Percentiles rank a stretch among this genome's conserved stretches.
Evolutionary conservation across 2,113 vertebrate species (phyloP).

Genomic region (Gavia stellata): DNA sequence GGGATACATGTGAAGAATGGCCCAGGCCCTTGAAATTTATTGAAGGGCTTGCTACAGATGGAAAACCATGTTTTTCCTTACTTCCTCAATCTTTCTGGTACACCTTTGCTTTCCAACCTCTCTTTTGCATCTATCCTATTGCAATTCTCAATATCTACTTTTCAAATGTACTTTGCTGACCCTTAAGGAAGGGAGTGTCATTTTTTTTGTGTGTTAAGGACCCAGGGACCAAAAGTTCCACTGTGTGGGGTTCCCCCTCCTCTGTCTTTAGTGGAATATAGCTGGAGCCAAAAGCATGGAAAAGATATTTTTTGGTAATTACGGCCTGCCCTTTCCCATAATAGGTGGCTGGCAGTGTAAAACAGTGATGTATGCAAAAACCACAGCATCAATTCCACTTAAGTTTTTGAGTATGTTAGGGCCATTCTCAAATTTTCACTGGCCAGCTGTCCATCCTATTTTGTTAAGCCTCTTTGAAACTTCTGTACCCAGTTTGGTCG

Average conservation of each 20-base stretch:
- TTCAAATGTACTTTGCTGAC: neutral
- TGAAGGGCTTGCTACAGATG: neutral
- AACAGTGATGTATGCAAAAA: neutral
- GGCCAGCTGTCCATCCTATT: neutral
- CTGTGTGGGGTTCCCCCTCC: rapidly evolving
- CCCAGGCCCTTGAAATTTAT: neutral
- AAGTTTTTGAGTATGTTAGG: neutral
- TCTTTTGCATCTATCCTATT: neutral
- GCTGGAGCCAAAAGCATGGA: neutral
- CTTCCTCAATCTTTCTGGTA: neutral
- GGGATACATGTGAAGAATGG: neutral
- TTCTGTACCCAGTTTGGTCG: neutral
- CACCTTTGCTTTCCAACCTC: neutral
- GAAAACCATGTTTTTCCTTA: neutral
- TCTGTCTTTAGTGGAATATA: neutral
- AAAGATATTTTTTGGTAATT: neutral
- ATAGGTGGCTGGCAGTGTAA: neutral
- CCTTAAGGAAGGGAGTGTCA: neutral
- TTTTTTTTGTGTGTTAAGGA: neutral
- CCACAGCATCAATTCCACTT: neutral
- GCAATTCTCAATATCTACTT: neutral
- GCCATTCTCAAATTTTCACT: neutral
- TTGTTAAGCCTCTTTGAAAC: neutral
- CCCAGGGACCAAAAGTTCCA: neutral
- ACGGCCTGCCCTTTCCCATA: neutral